Base-by-base conservation (phyloP, 2,797 vertebrate genomes). In the Gymnodraco acuticeps region DNA sequence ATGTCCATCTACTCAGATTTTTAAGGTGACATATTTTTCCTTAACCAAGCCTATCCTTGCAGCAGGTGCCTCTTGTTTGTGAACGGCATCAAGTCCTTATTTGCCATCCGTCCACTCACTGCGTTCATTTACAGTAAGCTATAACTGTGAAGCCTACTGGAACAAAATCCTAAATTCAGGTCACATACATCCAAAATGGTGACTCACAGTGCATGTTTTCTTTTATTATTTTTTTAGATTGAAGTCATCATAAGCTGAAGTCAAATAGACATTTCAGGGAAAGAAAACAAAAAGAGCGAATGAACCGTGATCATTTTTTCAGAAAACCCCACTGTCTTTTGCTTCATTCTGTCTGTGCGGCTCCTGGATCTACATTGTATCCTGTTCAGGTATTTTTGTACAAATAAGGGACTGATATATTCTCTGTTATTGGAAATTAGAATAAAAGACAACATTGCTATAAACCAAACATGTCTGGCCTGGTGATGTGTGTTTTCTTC, bases 321-420 rank as follows among this genome's bases (percentile, higher is more conserved):
- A 77, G 94, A 94, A 92, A 78, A 81, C 61, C 93, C 95, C 93
- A 90, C 83, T 94, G 94, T 96, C 95, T 95, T 96, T 96, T 95
- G 94, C 95, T 96, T 96, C 93, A 93, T 95, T 95, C 89, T 97
- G 96, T 96, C 94, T 96, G 94, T 96, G 94, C 86, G 93, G 95
- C 96, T 97, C 94, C 94, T 96, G 95, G 96, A 96, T 96, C 95
- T 78, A 95, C 96, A 96, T 95, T 98, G 96, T 98, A 97, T 96
- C 96, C 96, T 96, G 92, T 98, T 99, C 96, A 97, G 97, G 97
- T 98, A 99, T 99, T 99, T 99, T 99, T 99, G 97, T 99, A 99
- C 96, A 97, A 97, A 96, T 96, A 97, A 97, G 96, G 96, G 97
- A 97, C 95, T 97, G 97, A 96, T 96, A 94, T 96, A 97, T 96